Evolutionary conservation across 2,113 vertebrate species (phyloP).

Genomic region (Bucco capensis): DNA sequence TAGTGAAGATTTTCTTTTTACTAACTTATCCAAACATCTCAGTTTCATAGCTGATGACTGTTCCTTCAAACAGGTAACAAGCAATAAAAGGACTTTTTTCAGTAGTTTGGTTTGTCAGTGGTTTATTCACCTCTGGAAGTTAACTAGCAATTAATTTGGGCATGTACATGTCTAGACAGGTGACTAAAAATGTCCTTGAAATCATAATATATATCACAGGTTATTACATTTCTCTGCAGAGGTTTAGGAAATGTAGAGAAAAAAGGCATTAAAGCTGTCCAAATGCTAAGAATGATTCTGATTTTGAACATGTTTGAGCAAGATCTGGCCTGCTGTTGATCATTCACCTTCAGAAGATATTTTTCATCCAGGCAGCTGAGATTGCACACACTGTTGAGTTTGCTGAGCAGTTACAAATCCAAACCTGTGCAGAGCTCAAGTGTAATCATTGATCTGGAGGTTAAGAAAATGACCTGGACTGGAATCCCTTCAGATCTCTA

Average conservation of each 20-base stretch:
- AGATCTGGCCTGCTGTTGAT: constrained; percentile 27
- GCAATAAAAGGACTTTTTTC: neutral
- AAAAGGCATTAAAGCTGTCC: neutral
- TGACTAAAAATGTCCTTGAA: neutral
- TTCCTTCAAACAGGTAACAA: neutral
- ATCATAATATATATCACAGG: neutral
- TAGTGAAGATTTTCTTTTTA: neutral
- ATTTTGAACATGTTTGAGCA: neutral
- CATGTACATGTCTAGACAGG: neutral
- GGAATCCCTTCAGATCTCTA: constrained; percentile 9
- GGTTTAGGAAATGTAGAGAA: neutral
- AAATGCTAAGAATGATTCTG: neutral
- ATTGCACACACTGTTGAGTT: neutral
- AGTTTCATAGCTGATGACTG: neutral
- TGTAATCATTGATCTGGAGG: neutral
- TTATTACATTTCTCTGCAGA: neutral
- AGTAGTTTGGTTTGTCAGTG: neutral
- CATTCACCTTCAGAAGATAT: neutral
- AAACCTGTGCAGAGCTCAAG: neutral
- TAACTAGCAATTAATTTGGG: neutral
- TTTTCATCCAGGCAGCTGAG: neutral
- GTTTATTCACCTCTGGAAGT: neutral
- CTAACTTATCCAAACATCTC: neutral
- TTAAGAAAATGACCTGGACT: neutral
- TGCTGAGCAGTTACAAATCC: neutral